Evolutionary conservation across 1,140 invertebrate species (phyloP), one percentile per base, ranked within the genome.

Genomic region (Forficula auricularia): DNA sequence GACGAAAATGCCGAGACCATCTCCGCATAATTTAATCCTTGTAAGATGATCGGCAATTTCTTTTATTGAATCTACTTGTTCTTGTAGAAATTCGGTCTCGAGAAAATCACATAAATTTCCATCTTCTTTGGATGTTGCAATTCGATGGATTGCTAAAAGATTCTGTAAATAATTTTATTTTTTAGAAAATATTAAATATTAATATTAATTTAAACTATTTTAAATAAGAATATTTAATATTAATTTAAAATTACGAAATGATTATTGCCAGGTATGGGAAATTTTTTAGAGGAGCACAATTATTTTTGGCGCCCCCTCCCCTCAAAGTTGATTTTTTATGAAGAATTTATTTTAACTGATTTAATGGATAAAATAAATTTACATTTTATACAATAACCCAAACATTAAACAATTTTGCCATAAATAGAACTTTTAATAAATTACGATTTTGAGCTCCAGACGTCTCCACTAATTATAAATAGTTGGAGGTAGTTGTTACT

Each of bases 1-100:
- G 40, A 81, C 54, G 54, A 70, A 82, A 22, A 79, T 70, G 9
- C 82, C 82, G 9, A 85, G 58, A 6, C 81, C 80, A 52, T 69
- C 67, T 2, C 78, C 77, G 16, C 80, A 75, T 45, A 75, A 62
- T 48, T 75, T 73, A 46, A 85, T 58, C 53, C 80, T 79, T 1
- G 77, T 74, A 9, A 83, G 67, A 50, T 75, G 69, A 56, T 79
- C 73, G 2, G 71, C 69, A 6, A 87, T 62, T 50, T 78, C 66
- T 52, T 82, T 81, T 40, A 83, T 81, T 2, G 73, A 65, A 48
- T 82, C 75, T 4, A 85, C 79, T 63, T 85, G 81, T 52, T 83
- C 78, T 50, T 75, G 68, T 19, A 85, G 54, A 50, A 71, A 82
- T 52, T 80, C 68, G 0, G 64, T 67, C 57, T 83, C 80, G 41